Evolutionary conservation across 2,113 vertebrate species (phyloP).

Genomic region (Marcusenius ussheri): DNA sequence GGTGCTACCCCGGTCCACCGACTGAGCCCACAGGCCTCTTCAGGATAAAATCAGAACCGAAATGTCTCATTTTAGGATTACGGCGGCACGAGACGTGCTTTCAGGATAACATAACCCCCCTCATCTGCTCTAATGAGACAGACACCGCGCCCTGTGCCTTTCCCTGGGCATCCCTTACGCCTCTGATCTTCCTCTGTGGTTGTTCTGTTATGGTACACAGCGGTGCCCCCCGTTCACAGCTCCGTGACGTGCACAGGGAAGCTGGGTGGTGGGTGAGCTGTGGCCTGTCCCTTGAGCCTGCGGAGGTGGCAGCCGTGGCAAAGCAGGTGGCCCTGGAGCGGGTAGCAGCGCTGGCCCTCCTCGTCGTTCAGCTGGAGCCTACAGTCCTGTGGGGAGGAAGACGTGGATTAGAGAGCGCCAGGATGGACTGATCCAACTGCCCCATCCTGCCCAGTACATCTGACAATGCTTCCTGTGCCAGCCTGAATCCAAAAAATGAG

Average conservation of each 20-base stretch:
- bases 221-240: slow-evolving; percentile 64
- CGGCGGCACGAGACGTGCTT: neutral
- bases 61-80: neutral
- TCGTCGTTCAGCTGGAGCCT: slow-evolving; percentile 90
- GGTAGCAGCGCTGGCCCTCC: slow-evolving; percentile 92
- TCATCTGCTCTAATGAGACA: neutral
- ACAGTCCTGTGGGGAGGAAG: slow-evolving; percentile 69
- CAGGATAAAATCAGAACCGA: neutral
- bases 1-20: neutral
- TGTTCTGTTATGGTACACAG: neutral
- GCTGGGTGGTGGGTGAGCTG: slow-evolving; percentile 62
- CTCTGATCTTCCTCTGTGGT: neutral
- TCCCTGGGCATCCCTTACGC: neutral
- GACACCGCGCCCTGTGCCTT: neutral
- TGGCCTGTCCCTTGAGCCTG: slow-evolving; percentile 66
- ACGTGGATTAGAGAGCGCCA: neutral
- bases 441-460: neutral
- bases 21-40: neutral
- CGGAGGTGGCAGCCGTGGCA: slow-evolving; percentile 90
- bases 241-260: slow-evolving; percentile 87
- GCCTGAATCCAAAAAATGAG: neutral
- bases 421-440: neutral
- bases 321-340: slow-evolving; percentile 83
- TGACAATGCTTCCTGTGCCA: neutral
- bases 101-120: neutral